phyloP scores from a whole-genome alignment of 2,797 vertebrate genomes.

The Catharus ustulatus region DNA sequence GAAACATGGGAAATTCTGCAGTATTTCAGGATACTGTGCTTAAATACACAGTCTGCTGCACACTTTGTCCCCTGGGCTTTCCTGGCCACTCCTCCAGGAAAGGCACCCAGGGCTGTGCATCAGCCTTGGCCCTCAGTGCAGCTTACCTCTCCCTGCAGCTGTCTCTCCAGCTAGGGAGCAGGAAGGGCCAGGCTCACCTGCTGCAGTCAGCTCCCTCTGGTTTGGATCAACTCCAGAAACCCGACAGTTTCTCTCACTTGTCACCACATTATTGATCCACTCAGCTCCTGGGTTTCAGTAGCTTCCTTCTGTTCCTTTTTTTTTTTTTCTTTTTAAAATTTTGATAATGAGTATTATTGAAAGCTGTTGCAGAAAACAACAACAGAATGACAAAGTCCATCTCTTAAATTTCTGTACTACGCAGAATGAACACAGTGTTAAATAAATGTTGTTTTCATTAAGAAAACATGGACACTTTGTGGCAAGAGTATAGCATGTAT shows the following conservation, averaged over 20 bases:
- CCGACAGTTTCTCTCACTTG: neutral
- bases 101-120: neutral
- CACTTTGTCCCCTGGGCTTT: neutral
- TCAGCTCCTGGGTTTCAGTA: neutral
- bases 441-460: neutral
- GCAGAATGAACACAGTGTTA: neutral
- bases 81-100: neutral
- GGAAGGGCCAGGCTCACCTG: neutral
- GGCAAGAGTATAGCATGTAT: neutral
- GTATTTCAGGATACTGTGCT: neutral
- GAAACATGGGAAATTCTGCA: neutral
- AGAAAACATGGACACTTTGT: neutral
- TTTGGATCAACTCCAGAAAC: neutral
- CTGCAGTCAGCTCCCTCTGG: neutral
- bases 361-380: neutral
- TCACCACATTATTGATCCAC: neutral
- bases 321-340: neutral
- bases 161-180: neutral
- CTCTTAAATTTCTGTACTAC: neutral
- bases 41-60: neutral
- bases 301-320: neutral
- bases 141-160: neutral
- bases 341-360: neutral
- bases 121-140: neutral
- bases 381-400: neutral